phyloP scores from a whole-genome alignment of 2,113 vertebrate genomes.

The Tauraco erythrolophus region DNA sequence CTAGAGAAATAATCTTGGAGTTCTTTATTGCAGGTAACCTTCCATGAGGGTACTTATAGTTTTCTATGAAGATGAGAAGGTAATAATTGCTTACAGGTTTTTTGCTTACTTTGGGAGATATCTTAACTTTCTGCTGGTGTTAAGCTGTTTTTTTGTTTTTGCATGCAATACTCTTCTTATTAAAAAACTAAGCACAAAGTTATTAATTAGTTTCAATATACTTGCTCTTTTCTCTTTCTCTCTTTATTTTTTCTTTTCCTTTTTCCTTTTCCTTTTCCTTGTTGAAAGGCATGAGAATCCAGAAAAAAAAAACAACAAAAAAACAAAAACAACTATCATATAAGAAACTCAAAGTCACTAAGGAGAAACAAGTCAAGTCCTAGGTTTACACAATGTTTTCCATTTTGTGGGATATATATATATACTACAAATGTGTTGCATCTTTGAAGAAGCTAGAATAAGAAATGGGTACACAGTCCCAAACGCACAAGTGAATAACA shows the following conservation, averaged over 20 bases:
- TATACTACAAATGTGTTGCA: fast-evolving
- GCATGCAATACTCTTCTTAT: not conserved
- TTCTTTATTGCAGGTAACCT: not conserved
- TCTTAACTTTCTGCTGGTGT: not conserved
- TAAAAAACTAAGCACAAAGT: not conserved
- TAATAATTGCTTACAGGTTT: not conserved
- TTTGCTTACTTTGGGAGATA: not conserved
- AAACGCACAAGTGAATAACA: fast-evolving
- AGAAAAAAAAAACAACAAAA: not conserved
- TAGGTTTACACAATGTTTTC: not conserved
- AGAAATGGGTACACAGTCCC: not conserved
- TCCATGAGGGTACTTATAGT: not conserved
- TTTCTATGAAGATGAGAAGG: not conserved
- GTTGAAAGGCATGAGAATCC: not conserved
- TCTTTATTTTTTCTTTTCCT: fast-evolving
- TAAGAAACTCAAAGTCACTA: not conserved
- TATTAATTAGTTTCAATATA: not conserved
- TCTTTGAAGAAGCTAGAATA: not conserved
- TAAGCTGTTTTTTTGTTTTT: not conserved
- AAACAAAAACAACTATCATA: not conserved
- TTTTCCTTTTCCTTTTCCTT: not conserved
- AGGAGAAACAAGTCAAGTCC: not conserved
- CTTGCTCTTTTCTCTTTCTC: not conserved
- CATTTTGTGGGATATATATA: not conserved
- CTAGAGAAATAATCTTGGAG: not conserved